phyloP scores from a whole-genome alignment of 1,140 invertebrate genomes.

The Diploscapter pachys region DNA sequence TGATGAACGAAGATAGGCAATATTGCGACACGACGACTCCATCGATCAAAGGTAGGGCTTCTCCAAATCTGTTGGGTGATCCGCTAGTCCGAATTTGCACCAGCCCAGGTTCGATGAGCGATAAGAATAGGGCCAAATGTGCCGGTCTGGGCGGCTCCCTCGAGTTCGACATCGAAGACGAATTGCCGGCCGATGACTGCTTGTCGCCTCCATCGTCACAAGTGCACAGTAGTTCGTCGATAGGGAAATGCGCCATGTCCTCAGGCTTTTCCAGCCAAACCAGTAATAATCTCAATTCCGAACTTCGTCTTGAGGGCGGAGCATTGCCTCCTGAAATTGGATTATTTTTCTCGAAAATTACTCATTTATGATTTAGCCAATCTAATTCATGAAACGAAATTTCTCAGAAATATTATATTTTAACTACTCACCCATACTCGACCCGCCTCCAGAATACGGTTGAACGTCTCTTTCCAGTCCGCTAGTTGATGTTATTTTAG shows the following conservation, averaged over 20 bases:
- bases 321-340: conserved; percentile 8
- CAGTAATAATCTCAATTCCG: conserved; percentile 17
- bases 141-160: conserved; percentile 2
- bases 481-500: conserved; percentile 6
- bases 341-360: not conserved
- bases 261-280: conserved; percentile 32
- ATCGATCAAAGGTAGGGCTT: conserved; percentile 31
- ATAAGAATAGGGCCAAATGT: conserved; percentile 15
- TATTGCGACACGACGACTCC: conserved; percentile 36
- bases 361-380: too few species aligned
- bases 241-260: conserved; percentile 26
- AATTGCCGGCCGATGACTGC: not conserved
- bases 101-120: conserved; percentile 22
- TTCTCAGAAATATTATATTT: not conserved
- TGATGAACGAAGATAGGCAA: conserved; percentile 32
- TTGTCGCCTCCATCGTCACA: conserved; percentile 31
- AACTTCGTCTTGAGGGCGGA: conserved; percentile 13
- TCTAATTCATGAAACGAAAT: too few species aligned
- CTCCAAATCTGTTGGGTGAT: conserved; percentile 29
- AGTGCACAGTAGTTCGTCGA: conserved; percentile 28
- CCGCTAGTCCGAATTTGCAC: conserved; percentile 25
- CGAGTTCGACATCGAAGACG: conserved; percentile 2
- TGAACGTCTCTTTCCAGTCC: conserved; percentile 18
- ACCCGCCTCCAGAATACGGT: conserved; percentile 26
- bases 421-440: conserved; percentile 5